phyloP scores from a whole-genome alignment of 2,797 vertebrate genomes.

The Molothrus aeneus region DNA sequence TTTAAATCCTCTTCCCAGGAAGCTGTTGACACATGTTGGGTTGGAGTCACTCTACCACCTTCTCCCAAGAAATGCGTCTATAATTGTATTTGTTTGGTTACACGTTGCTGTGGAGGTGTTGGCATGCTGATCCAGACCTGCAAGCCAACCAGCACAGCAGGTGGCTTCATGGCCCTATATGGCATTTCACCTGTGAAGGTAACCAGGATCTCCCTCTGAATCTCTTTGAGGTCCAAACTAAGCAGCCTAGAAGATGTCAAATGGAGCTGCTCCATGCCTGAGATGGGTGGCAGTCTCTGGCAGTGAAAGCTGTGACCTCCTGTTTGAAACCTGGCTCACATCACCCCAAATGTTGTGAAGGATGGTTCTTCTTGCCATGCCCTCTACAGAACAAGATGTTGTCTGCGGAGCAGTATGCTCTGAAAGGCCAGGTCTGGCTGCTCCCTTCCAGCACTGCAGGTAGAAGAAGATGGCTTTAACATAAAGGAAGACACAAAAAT shows the following conservation, averaged over 20 bases:
- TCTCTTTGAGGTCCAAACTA: neutral
- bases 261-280: neutral
- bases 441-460: neutral
- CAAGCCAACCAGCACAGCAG: neutral
- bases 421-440: neutral
- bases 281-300: neutral
- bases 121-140: neutral
- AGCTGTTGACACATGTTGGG: conserved; percentile 44
- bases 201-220: neutral
- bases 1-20: conserved; percentile 41
- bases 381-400: neutral
- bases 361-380: neutral
- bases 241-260: neutral
- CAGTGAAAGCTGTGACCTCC: neutral
- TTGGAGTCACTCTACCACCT: conserved; percentile 10
- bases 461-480: neutral
- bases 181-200: conserved; percentile 21
- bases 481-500: neutral
- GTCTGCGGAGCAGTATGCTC: neutral
- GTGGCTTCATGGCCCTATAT: neutral
- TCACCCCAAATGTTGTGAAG: neutral
- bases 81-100: conserved; percentile 51
- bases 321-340: neutral
- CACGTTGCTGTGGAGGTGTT: conserved; percentile 36
- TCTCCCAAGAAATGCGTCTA: neutral